These are phyloP conservation scores for Lymantria monacha DNA, from an alignment of 2,888 invertebrate genomes.

Conservation along the genomic window DNA sequence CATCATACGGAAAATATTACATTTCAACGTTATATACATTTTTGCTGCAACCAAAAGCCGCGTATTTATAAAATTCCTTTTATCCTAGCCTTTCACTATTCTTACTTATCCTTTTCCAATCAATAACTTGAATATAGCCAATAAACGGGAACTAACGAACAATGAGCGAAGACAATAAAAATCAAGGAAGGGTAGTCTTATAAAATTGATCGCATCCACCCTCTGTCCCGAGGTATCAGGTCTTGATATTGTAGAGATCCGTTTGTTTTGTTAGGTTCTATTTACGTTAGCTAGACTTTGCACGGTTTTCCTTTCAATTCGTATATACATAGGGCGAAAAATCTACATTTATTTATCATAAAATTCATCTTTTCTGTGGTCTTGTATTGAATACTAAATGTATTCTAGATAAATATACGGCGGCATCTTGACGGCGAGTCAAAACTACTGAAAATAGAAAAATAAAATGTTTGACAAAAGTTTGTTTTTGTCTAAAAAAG, in stretches of 20 bases:
- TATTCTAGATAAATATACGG: background rate
- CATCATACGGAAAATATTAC: too few relatives aligned
- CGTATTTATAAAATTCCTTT: background rate
- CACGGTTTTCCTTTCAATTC: background rate
- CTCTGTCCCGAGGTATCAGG: conserved; percentile 4
- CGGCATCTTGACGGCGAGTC: too few relatives aligned
- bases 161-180: conserved; percentile 39
- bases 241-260: conserved; percentile 12
- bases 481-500: too few relatives aligned
- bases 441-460: too few relatives aligned
- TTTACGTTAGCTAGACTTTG: background rate
- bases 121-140: conserved; percentile 30
- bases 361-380: background rate
- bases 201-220: conserved; percentile 39
- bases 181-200: conserved; percentile 31
- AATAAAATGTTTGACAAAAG: too few relatives aligned
- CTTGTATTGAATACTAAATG: background rate
- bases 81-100: conserved; percentile 18
- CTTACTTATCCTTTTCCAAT: conserved; percentile 32
- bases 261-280: background rate
- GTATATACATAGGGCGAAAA: background rate
- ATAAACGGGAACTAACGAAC: conserved; percentile 38
- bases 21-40: too few relatives aligned
- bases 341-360: background rate
- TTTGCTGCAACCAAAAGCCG: background rate